phyloP scores from a whole-genome alignment of 2,888 invertebrate species.

The Amiota minor region DNA sequence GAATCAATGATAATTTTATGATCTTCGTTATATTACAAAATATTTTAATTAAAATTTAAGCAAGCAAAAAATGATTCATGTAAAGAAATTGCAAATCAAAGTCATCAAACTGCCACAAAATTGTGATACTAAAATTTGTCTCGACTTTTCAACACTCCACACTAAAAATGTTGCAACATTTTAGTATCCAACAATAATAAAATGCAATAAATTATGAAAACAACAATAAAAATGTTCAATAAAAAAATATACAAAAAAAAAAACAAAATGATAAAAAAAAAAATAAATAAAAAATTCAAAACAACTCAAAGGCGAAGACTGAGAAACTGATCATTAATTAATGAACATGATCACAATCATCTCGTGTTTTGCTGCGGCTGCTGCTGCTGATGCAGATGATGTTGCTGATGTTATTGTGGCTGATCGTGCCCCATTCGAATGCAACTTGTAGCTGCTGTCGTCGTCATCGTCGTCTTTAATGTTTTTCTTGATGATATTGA shows the following conservation, averaged over 20 bases:
- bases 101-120: neutral
- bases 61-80: no score
- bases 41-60: no score
- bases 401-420: neutral
- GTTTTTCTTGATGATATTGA: conserved; percentile 28
- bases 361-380: neutral
- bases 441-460: conserved; percentile 64
- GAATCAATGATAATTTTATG: no score
- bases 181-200: conserved; percentile 17
- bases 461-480: conserved; percentile 39
- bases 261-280: neutral
- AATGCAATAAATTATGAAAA: conserved; percentile 25
- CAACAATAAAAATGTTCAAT: neutral
- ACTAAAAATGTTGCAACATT: neutral
- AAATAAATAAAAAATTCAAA: neutral
- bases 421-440: conserved; percentile 55
- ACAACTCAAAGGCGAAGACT: conserved; percentile 9
- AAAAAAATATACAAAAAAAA: conserved; percentile 7
- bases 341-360: conserved; percentile 61
- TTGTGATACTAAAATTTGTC: neutral
- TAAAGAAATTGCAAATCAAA: neutral
- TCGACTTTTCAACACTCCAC: no score
- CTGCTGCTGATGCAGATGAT: neutral
- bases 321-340: conserved; percentile 60
- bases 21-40: no score